phyloP scores from a whole-genome alignment of 2,797 vertebrate species.

The Microtus agrestis region DNA sequence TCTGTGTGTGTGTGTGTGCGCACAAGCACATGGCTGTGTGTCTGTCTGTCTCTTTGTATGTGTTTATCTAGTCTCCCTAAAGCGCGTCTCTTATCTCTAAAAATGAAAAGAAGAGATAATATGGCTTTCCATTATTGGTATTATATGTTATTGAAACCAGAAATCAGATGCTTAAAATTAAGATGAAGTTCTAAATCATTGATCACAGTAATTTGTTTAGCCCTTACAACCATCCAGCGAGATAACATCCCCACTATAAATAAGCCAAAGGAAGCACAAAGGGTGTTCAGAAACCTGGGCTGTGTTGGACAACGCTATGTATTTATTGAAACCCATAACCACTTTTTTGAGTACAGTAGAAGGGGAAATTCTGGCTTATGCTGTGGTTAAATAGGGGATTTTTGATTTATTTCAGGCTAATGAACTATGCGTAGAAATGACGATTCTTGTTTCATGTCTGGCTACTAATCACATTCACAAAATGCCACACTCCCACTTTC shows the following conservation, averaged over 20 bases:
- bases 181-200: constrained; percentile 8
- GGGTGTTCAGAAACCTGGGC: neutral
- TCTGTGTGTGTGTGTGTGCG: neutral
- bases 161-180: neutral
- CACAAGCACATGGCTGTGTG: neutral
- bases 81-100: neutral
- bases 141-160: neutral
- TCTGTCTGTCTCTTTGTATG: neutral
- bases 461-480: neutral
- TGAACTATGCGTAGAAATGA: neutral
- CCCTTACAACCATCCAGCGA: neutral
- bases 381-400: neutral
- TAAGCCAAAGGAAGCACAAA: neutral
- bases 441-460: neutral
- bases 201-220: neutral
- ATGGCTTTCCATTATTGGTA: neutral
- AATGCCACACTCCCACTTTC: neutral
- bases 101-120: neutral
- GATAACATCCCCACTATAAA: neutral
- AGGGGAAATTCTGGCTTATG: neutral
- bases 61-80: neutral
- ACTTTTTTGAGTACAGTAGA: neutral
- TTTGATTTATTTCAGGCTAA: neutral
- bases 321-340: neutral
- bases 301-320: neutral